A percentile compares a stretch with the other conserved stretches of the same genome.
Conservation (phyloP, 2,797 vertebrate genomes). For the Ptychadena robeensis region DNA sequence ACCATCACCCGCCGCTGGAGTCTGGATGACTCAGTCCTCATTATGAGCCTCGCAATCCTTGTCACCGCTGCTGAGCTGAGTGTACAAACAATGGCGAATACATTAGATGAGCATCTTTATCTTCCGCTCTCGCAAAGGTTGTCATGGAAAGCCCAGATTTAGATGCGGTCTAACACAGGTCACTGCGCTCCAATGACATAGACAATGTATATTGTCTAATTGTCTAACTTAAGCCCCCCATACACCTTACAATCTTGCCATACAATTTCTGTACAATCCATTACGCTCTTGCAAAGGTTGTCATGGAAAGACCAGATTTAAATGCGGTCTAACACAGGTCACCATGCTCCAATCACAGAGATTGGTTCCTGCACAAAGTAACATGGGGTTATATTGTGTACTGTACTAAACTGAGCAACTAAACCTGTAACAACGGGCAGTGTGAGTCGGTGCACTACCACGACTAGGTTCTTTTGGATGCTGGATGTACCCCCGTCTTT, state of each 20-base stretch:
- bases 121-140: constrained; percentile 6
- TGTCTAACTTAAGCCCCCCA: too few species aligned
- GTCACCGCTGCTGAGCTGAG: constrained; percentile 22
- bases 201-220: too few species aligned
- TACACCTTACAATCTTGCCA: too few species aligned
- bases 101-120: constrained; percentile 16
- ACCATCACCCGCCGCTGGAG: not conserved
- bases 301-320: constrained; percentile 26
- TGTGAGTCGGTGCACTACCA: too few species aligned
- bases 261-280: too few species aligned
- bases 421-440: too few species aligned
- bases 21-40: constrained; percentile 16
- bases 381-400: not conserved
- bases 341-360: not conserved
- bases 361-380: not conserved
- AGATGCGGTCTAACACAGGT: not conserved
- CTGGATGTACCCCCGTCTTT: too few species aligned
- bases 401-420: too few species aligned
- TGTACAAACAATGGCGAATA: constrained; percentile 19
- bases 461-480: too few species aligned
- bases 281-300: constrained; percentile 7
- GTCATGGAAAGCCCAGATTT: constrained; percentile 26
- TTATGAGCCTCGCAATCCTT: constrained; percentile 22
- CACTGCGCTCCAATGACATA: too few species aligned
- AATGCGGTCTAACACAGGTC: not conserved